These are phyloP conservation scores for Pangasianodon gigas DNA, from an alignment of 2,113 vertebrate species.

Conservation along the genomic window DNA sequence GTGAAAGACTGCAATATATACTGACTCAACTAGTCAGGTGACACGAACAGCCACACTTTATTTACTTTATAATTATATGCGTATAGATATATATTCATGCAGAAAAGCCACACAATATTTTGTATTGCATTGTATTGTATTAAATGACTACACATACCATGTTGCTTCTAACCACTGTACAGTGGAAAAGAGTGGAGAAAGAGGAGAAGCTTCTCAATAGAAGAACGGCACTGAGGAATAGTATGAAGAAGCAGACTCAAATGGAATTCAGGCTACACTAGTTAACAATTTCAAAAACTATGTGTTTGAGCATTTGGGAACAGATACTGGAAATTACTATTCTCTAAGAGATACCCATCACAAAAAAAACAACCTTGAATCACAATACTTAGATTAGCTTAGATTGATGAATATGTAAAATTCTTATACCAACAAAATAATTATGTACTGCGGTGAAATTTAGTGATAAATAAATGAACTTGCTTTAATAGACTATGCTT, in stretches of 20 bases:
- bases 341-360: not conserved
- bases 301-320: not conserved
- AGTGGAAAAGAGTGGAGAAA: not conserved
- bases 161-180: not conserved
- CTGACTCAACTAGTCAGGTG: not conserved
- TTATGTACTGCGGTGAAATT: not conserved
- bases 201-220: not conserved
- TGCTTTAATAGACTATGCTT: not conserved
- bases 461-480: not conserved
- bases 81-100: not conserved
- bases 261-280: not conserved
- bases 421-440: not conserved
- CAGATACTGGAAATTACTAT: not conserved
- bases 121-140: no score
- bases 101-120: not conserved
- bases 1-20: not conserved
- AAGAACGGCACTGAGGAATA: not conserved
- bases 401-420: not conserved
- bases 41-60: not conserved
- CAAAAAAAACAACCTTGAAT: not conserved
- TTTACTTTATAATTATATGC: not conserved
- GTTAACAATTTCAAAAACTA: not conserved
- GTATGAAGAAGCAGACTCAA: not conserved
- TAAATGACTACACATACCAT: no score
- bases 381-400: not conserved